phyloP scores from a whole-genome alignment of 2,797 vertebrate genomes.

The Percopsis omiscomaycus region DNA sequence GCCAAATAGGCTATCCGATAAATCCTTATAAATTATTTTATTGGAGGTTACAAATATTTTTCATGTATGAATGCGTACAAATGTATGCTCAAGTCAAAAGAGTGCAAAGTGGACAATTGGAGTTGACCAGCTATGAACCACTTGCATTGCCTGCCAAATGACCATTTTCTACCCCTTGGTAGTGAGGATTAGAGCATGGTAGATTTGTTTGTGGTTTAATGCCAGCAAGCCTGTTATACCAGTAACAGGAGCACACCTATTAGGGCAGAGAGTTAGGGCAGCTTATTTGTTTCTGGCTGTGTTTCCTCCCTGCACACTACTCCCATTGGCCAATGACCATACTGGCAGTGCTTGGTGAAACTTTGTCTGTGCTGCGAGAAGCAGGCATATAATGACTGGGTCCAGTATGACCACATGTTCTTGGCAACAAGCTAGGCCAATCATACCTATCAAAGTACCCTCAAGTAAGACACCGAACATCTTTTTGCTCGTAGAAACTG shows the following conservation, averaged over 20 bases:
- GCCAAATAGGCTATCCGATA: too few relatives aligned
- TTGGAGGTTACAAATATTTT: too few relatives aligned
- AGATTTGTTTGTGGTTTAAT: not conserved
- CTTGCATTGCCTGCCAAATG: too few relatives aligned
- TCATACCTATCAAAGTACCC: too few relatives aligned
- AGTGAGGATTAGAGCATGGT: not conserved
- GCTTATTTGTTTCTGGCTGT: constrained; percentile 5
- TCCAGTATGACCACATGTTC: constrained; percentile 20
- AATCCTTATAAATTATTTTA: too few relatives aligned
- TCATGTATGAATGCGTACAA: too few relatives aligned
- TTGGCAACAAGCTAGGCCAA: not conserved
- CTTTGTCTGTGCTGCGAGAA: constrained; percentile 6
- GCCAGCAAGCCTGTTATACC: not conserved
- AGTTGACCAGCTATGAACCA: too few relatives aligned
- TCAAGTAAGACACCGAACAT: too few relatives aligned
- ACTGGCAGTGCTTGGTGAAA: constrained; percentile 21
- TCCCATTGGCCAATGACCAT: constrained; percentile 44
- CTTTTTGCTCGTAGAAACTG: too few relatives aligned
- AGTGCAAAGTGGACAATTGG: too few relatives aligned
- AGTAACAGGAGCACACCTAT: constrained; percentile 9
- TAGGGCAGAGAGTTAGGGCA: constrained; percentile 7
- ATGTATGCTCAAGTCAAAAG: too few relatives aligned
- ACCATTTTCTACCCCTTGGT: too few relatives aligned
- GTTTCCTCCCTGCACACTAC: constrained; percentile 11
- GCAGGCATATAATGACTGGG: constrained; percentile 39